Evolutionary conservation across 1,140 invertebrate species (phyloP).

Genomic region (Pseudomyrmex sp.): DNA sequence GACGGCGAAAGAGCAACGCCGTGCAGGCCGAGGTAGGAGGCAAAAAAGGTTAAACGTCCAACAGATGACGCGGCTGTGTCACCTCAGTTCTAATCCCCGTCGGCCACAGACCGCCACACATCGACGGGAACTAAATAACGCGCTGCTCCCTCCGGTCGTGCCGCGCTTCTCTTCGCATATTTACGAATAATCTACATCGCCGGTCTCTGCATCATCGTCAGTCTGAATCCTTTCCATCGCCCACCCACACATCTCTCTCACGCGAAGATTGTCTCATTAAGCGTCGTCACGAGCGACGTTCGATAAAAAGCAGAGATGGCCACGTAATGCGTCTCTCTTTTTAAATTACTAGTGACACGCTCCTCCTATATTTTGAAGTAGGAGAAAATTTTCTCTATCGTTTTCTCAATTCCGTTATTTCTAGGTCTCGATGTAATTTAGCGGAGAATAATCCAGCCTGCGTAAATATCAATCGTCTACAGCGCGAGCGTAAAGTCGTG

Average conservation of each 20-base stretch:
- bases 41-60: constrained; percentile 77
- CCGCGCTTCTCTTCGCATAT: constrained; percentile 26
- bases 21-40: constrained; percentile 31
- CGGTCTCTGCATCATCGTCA: neutral
- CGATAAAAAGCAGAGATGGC: constrained; percentile 52
- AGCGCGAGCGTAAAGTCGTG: constrained; percentile 11
- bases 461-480: constrained; percentile 38
- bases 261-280: constrained; percentile 70
- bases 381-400: neutral
- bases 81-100: constrained; percentile 71
- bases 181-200: constrained; percentile 30
- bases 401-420: constrained; percentile 24
- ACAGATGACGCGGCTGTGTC: constrained; percentile 77
- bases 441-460: neutral
- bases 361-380: constrained; percentile 11
- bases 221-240: constrained; percentile 45
- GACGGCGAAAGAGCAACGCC: constrained; percentile 13
- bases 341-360: constrained; percentile 13
- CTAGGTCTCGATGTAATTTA: neutral
- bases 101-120: constrained; percentile 49
- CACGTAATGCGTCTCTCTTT: constrained; percentile 48
- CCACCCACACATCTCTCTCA: constrained; percentile 57
- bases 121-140: constrained; percentile 73
- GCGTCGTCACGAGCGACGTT: constrained; percentile 51
- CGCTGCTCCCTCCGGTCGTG: constrained; percentile 28